Evolutionary conservation across 2,113 vertebrate species (phyloP).

Genomic region (Hyaena hyaena): DNA sequence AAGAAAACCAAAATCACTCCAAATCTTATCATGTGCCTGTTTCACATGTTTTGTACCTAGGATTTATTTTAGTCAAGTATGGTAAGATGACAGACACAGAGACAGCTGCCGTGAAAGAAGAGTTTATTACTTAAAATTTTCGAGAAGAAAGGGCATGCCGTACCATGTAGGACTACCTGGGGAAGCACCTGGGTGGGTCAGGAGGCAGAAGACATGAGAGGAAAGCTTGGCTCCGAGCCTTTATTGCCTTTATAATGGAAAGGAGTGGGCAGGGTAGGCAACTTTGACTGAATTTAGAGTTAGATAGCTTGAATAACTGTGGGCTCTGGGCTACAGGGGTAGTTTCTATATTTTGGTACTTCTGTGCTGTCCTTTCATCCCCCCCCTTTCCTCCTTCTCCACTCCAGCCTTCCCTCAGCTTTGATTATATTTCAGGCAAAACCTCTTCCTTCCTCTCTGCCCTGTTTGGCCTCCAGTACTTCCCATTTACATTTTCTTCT

Average conservation of each 20-base stretch:
- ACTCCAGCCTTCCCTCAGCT: background rate
- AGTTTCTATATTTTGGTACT: background rate
- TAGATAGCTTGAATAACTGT: background rate
- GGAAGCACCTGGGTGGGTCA: background rate
- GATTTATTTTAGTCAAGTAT: background rate
- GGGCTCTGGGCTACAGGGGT: background rate
- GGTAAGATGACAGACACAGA: background rate
- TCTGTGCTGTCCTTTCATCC: background rate
- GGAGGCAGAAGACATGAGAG: background rate
- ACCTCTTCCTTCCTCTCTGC: background rate
- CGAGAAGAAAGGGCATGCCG: background rate
- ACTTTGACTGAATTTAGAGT: too few species aligned
- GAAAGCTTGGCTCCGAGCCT: background rate
- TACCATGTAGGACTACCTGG: background rate
- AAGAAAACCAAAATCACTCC: background rate
- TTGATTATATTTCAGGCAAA: background rate
- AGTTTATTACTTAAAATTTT: background rate
- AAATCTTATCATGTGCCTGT: background rate
- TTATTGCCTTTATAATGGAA: background rate
- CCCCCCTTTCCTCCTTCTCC: background rate
- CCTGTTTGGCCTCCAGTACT: background rate
- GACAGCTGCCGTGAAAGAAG: background rate
- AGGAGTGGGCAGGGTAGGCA: background rate
- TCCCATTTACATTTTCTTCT: background rate
- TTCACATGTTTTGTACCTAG: background rate